Evolutionary conservation across 1,140 invertebrate species (phyloP), one percentile per base, ranked within the genome.

Genomic region (Drosophila novamexicana): DNA sequence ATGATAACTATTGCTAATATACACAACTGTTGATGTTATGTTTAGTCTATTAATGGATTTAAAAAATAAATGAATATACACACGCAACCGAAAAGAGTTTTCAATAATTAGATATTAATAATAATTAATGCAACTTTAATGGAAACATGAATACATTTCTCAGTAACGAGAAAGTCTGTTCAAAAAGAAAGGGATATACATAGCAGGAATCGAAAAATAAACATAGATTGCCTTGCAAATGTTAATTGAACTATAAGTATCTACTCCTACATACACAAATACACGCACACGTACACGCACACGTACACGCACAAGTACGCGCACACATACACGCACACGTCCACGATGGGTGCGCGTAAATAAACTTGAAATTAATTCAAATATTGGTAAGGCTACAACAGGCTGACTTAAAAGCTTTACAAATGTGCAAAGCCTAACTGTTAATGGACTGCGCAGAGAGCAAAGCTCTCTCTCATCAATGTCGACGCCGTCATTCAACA

Each of bases 11-110:
- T 69, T 89, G 69, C 79, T 82, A 89, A 71, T 80, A 88, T 79
- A 89, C 69, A 83, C 79, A 83, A 83, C 77, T 89, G 84, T 88
- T 88, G 82, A 86, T 86, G 83, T 86, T 86, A 86, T 86, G 77
- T 88, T 86, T 88, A 88, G 83, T 86, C 83, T 69, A 74, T 86
- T 67, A 74, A 86, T 79, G 76, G 81, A 86, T 88, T 86, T 61
- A 62, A 66, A 72, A 77, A 86, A 88, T 88, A 86, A 86, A 86
- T 71, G 82, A 80, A 86, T 88, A 79, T 85, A 81, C 76, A 86
- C 77, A 88, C 54, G 88, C 74, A 70, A 45, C 8, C n/a, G 6
- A 32, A 36, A 6, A 22, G 4, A n/a, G 44, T 16, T 36, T 54
- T 18, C 1, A 49, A 6, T 49, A n/a, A 6, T 32, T 5, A 9